Evolutionary conservation across 2,797 vertebrate genomes (phyloP), one percentile per base, ranked within the genome.

Genomic region (Enteromius argenteus): DNA sequence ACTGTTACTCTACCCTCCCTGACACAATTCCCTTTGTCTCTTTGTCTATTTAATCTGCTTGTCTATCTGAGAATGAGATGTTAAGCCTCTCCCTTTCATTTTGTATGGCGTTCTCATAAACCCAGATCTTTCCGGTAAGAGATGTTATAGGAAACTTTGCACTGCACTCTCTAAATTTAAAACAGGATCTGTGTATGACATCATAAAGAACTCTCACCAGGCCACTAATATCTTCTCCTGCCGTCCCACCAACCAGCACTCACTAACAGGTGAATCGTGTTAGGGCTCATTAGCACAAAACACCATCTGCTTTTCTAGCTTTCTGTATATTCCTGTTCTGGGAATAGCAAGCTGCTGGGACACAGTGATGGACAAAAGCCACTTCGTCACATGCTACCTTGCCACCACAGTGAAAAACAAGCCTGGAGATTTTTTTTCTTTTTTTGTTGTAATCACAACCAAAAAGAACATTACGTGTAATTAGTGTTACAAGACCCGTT

Each of bases 391-490:
- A 71, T 58, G 79, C 19, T 66, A 51, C 23, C 23, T 56, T 42
- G 27, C n/a, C 42, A 72, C 64, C 35, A 46, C 44, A 46, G n/a
- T 72, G 30, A 84, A 79, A 72, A 79, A 84, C 53, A 76, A 13
- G 27, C 21, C 46, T 19, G 15, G 32, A 32, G 4, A 3, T 44
- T 44, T 21, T 44, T 46, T 39, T 27, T 73, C 44, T 72, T 44
- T 66, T 64, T 72, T 49, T 77, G 46, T 64, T 79, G 74, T 82
- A 81, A 86, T 85, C 84, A 87, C 46, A 80, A 19, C 39, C 11
- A 9, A 68, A 86, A 66, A 84, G 87, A 89, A 89, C 85, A 88
- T 82, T 53, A 71, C 74, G 87, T 86, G 42, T 69, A 78, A 87
- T 86, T 39, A 78, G 60, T 14, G 67, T 15, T 79, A 62, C 62